Percentiles rank a stretch among this genome's conserved stretches.
phyloP scores from a whole-genome alignment of 2,113 vertebrate genomes.

The Pseudorasbora parva region DNA sequence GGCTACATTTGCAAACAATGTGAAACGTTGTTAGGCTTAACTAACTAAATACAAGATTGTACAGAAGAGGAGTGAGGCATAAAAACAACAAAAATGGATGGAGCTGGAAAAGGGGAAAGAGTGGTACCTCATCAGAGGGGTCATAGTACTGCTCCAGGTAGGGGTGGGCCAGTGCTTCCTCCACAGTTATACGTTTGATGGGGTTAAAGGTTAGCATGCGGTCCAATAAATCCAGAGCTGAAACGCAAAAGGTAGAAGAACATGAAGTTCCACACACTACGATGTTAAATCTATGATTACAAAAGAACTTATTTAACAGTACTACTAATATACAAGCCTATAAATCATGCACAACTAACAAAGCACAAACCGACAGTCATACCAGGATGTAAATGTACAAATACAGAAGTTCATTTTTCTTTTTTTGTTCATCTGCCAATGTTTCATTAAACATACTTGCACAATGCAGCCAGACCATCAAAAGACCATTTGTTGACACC shows the following conservation, averaged over 20 bases:
- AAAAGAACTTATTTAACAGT: not conserved
- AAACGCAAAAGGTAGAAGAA: slow-evolving; percentile 77
- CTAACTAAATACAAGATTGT: not conserved
- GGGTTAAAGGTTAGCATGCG: slow-evolving; percentile 93
- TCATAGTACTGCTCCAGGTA: slow-evolving; percentile 94
- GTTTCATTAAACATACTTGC: slow-evolving; percentile 13
- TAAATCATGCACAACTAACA: not conserved
- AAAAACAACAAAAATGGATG: not conserved
- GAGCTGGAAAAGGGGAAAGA: not conserved
- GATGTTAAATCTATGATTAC: not conserved
- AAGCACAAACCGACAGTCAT: not conserved
- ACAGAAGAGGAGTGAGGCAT: not conserved
- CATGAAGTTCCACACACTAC: not conserved
- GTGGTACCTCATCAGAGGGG: slow-evolving; percentile 85
- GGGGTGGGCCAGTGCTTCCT: slow-evolving; percentile 86
- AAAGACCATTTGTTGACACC: slow-evolving; percentile 28
- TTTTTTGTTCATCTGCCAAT: not conserved
- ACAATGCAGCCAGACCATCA: slow-evolving; percentile 21
- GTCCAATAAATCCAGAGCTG: slow-evolving; percentile 87
- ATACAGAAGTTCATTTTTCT: too few species aligned
- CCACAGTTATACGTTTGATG: slow-evolving; percentile 88
- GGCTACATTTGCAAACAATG: slow-evolving; percentile 70
- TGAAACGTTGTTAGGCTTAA: not conserved
- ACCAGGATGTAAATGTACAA: not conserved
- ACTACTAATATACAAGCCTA: not conserved